A percentile compares a stretch with the other conserved stretches of the same genome.
phyloP scores from a whole-genome alignment of 1,140 invertebrate species.

The Drosophila ironensis region DNA sequence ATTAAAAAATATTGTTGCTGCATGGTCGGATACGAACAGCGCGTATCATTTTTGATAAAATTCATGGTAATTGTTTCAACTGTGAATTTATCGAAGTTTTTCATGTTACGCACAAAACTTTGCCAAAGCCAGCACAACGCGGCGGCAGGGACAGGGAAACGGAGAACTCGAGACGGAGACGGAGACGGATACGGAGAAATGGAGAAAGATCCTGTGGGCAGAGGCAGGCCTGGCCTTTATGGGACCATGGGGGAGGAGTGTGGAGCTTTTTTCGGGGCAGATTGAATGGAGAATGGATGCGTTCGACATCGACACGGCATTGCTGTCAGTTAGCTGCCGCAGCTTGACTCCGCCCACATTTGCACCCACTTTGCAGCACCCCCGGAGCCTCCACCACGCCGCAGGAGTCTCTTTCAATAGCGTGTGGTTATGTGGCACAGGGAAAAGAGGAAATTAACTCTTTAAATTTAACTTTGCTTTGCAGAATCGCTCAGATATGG shows the following conservation, averaged over 20 bases:
- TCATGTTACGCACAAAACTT: conserved; percentile 78
- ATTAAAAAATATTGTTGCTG: conserved; percentile 81
- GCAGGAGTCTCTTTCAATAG: neutral
- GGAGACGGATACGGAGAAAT: neutral
- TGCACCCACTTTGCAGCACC: neutral
- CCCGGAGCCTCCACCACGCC: neutral
- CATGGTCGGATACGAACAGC: conserved; percentile 78
- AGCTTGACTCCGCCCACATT: conserved; percentile 10
- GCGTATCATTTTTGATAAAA: conserved; percentile 81
- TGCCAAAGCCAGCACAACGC: conserved; percentile 30
- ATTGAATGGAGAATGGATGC: conserved; percentile 42
- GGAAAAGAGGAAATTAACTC: conserved; percentile 52
- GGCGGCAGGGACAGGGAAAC: conserved; percentile 19
- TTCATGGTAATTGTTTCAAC: conserved; percentile 81
- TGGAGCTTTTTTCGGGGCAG: conserved; percentile 17
- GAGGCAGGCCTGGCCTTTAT: conserved; percentile 47
- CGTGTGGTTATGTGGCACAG: conserved; percentile 11
- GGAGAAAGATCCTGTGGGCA: neutral
- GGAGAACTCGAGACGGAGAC: conserved; percentile 7
- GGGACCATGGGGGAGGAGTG: conserved; percentile 19
- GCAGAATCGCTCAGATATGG: neutral
- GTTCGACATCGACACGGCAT: conserved; percentile 50
- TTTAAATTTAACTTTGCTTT: conserved; percentile 43
- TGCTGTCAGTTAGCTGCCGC: conserved; percentile 42
- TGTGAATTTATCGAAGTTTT: conserved; percentile 81